Conservation (phyloP, 2,888 invertebrate genomes). For the Blomia tropicalis region DNA sequence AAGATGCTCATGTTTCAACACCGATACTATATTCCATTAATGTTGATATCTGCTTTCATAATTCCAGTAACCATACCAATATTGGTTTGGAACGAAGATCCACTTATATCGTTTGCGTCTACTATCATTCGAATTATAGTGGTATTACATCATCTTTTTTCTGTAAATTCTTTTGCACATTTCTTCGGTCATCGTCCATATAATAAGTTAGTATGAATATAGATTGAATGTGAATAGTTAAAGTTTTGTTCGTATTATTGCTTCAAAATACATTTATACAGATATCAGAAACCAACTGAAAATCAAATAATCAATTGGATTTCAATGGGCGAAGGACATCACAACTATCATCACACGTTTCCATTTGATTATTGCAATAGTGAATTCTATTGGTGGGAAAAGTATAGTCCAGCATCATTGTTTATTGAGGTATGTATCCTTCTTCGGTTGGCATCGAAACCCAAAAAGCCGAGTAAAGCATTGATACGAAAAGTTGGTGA, state of each 20-base stretch:
- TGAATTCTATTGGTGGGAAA: conserved; percentile 30
- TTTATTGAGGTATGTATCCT: conserved; percentile 12
- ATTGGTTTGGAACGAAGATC: conserved; percentile 13
- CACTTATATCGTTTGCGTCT: background rate
- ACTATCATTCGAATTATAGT: background rate
- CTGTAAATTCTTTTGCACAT: conserved; percentile 22
- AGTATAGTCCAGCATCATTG: conserved; percentile 16
- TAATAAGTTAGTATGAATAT: conserved; percentile 29
- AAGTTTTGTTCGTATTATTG: no score
- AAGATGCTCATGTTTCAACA: conserved; percentile 17
- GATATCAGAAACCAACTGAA: conserved; percentile 36
- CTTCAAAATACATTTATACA: conserved; percentile 33
- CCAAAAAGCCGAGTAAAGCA: conserved; percentile 32
- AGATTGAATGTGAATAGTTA: background rate
- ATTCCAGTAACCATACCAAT: conserved; percentile 5
- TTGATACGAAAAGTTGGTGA: conserved; percentile 32
- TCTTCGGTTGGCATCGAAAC: conserved; percentile 16
- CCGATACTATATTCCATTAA: conserved; percentile 18
- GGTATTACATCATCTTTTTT: conserved; percentile 22
- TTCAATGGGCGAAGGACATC: conserved; percentile 30
- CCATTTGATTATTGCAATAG: conserved; percentile 33
- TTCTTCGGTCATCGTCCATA: conserved; percentile 32
- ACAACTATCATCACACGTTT: conserved; percentile 37
- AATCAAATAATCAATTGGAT: conserved; percentile 34
- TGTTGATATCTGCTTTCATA: background rate